These are phyloP conservation scores for Iguana delicatissima DNA, from an alignment of 2,797 vertebrate species.

Conservation along the genomic window DNA sequence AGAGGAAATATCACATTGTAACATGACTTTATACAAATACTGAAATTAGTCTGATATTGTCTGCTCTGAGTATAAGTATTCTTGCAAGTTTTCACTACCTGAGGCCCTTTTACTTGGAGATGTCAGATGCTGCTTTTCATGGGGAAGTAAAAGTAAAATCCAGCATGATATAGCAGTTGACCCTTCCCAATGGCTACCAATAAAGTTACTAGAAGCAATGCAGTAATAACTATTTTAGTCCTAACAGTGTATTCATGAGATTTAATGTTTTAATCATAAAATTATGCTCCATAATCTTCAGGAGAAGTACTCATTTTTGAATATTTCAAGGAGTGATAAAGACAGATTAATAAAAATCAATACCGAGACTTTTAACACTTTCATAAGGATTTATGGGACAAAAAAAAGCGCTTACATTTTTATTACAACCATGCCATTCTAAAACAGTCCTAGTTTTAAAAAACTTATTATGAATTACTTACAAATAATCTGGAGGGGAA, in stretches of 20 bases:
- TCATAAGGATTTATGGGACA: slow-evolving; percentile 23
- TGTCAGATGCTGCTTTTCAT: neutral
- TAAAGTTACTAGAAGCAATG: neutral
- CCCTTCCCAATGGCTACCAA: neutral
- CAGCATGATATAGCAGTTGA: neutral
- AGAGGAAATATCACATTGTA: neutral
- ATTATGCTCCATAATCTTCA: slow-evolving; percentile 4
- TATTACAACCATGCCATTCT: slow-evolving; percentile 15
- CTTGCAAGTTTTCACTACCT: neutral
- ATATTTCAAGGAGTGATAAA: slow-evolving; percentile 10
- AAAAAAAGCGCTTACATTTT: neutral
- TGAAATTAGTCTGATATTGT: neutral
- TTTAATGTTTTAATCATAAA: slow-evolving; percentile 40
- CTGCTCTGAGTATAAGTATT: neutral
- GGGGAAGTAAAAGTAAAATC: neutral
- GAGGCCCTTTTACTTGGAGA: neutral
- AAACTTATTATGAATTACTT: slow-evolving; percentile 21
- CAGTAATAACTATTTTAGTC: slow-evolving; percentile 30
- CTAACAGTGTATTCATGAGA: slow-evolving; percentile 4
- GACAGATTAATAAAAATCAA: slow-evolving; percentile 20
- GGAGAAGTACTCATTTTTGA: slow-evolving; percentile 7
- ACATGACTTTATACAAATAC: neutral
- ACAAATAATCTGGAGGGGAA: neutral
- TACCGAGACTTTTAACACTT: slow-evolving; percentile 13
- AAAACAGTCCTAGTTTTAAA: slow-evolving; percentile 19